Percentiles rank a stretch among this genome's conserved stretches.
Evolutionary conservation across 2,113 vertebrate species (phyloP).

Genomic region (Eretmochelys imbricata): DNA sequence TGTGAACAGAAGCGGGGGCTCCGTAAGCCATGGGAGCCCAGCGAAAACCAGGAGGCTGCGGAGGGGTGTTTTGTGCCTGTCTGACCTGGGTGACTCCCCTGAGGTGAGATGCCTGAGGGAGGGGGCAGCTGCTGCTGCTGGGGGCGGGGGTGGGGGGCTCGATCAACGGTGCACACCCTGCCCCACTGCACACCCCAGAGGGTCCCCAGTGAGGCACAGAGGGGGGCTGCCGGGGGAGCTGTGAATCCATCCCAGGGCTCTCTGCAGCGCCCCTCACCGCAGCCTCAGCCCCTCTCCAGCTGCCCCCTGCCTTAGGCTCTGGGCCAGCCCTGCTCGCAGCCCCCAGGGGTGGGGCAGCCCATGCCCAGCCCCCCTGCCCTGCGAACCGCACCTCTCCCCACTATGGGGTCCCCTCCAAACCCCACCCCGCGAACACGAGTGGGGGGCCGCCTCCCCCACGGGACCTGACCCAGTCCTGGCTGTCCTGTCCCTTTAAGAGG

Average conservation of each 20-base stretch:
- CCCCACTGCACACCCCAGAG: background rate
- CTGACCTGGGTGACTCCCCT: no score
- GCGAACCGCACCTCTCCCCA: no score
- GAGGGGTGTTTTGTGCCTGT: no score
- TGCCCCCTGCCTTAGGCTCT: no score
- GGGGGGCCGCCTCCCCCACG: no score
- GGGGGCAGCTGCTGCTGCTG: conserved; percentile 31
- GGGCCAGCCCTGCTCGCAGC: no score
- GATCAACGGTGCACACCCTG: no score
- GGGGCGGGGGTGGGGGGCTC: background rate
- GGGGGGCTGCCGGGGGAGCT: no score
- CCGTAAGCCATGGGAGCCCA: no score
- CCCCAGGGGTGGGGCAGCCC: no score
- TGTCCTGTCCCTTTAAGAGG: background rate
- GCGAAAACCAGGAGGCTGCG: background rate
- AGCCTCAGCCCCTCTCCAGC: conserved; percentile 42
- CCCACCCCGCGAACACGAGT: background rate
- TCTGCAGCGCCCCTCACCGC: background rate
- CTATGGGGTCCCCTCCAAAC: no score
- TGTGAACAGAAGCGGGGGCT: no score
- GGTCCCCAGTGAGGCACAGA: background rate
- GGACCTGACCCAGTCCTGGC: background rate
- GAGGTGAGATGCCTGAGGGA: background rate
- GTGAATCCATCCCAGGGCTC: background rate
- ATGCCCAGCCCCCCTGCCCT: background rate